A percentile compares a stretch with the other conserved stretches of the same genome.
phyloP scores from a whole-genome alignment of 2,888 invertebrate genomes.

The Noctua comes region DNA sequence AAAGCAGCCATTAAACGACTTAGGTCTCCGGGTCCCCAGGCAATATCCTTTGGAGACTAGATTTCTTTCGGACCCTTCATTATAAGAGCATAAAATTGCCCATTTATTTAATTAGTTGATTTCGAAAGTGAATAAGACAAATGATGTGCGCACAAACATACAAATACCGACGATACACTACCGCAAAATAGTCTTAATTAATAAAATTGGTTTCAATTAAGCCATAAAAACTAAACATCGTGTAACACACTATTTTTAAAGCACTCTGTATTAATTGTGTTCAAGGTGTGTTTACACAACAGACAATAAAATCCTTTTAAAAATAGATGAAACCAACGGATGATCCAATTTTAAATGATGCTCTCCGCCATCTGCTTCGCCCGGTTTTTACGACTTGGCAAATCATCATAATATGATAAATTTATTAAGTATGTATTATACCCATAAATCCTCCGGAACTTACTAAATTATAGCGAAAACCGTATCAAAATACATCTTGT shows the following conservation, averaged over 20 bases:
- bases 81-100: constrained; percentile 1
- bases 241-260: neutral
- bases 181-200: neutral
- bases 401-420: neutral
- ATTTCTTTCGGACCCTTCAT: constrained; percentile 22
- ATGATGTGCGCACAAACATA: neutral
- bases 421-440: too few relatives aligned
- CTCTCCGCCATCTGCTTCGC: too few relatives aligned
- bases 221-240: neutral
- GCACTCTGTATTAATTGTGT: neutral
- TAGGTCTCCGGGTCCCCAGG: constrained; percentile 13
- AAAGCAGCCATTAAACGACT: constrained; percentile 23
- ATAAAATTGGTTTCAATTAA: constrained; percentile 2
- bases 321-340: neutral
- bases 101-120: constrained; percentile 13
- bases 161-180: neutral
- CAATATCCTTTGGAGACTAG: constrained; percentile 1
- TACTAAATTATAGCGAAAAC: neutral
- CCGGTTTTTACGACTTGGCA: neutral
- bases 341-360: neutral
- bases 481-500: neutral
- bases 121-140: neutral
- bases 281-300: neutral
- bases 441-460: too few relatives aligned
- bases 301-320: neutral